These are phyloP conservation scores for Canis aureus DNA, from an alignment of 2,113 vertebrate genomes.

Conservation along the genomic window DNA sequence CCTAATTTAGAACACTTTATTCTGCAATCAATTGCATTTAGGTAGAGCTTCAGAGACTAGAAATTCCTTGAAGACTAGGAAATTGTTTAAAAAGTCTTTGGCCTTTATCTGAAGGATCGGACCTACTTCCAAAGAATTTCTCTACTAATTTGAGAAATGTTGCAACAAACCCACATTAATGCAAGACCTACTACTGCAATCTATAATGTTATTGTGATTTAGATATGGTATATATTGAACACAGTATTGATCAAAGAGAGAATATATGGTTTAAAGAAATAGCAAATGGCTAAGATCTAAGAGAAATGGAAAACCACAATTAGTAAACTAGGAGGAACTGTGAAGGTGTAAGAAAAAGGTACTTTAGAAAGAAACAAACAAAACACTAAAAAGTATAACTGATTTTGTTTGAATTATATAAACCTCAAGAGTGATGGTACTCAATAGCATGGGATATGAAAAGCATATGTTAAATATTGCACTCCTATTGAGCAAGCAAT, in stretches of 20 bases:
- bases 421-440: not conserved
- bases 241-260: not conserved
- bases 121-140: not conserved
- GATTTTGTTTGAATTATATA: not conserved
- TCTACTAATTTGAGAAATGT: not conserved
- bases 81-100: not conserved
- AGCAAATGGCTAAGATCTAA: not conserved
- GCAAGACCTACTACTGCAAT: not conserved
- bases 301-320: not conserved
- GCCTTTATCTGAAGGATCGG: not conserved
- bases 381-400: not conserved
- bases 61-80: not conserved
- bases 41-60: not conserved
- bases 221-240: not conserved
- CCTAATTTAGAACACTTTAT: not conserved
- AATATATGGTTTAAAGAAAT: not conserved
- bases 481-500: not conserved
- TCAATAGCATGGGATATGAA: not conserved
- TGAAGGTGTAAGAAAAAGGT: not conserved
- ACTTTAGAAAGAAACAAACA: not conserved
- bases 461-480: not conserved
- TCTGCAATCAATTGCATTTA: not conserved
- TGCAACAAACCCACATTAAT: not conserved
- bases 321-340: not conserved
- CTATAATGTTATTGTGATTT: not conserved